Conservation (phyloP, 2,888 invertebrate genomes). For the Dermolepida albohirtum region DNA sequence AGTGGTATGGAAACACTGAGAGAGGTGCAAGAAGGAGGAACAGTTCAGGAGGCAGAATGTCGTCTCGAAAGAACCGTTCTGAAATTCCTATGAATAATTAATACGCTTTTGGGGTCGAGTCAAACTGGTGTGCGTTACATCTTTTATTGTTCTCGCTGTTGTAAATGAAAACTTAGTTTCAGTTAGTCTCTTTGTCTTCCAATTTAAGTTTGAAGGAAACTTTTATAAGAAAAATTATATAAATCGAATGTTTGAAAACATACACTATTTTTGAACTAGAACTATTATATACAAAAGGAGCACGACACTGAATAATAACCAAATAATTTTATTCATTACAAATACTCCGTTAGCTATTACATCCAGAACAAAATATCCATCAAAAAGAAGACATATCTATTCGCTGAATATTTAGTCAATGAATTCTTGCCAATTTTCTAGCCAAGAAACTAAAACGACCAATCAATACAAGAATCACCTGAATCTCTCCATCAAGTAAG, state of each 20-base stretch:
- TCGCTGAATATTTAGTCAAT: too few relatives aligned
- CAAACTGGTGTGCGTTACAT: conserved; percentile 31
- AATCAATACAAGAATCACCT: too few relatives aligned
- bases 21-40: background rate
- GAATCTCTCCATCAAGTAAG: too few relatives aligned
- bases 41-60: background rate
- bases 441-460: too few relatives aligned
- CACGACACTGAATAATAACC: too few relatives aligned
- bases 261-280: too few relatives aligned
- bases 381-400: too few relatives aligned
- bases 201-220: conserved; percentile 14
- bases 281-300: too few relatives aligned
- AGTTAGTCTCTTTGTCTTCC: conserved; percentile 28
- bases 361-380: too few relatives aligned
- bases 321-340: too few relatives aligned
- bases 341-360: too few relatives aligned
- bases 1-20: conserved; percentile 1
- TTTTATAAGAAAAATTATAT: conserved; percentile 11
- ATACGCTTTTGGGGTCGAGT: conserved; percentile 26
- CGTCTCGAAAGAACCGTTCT: conserved; percentile 21
- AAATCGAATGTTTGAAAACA: conserved; percentile 16
- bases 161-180: conserved; percentile 25
- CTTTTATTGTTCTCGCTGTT: conserved; percentile 29
- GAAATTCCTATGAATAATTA: conserved; percentile 31
- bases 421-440: too few relatives aligned